These are phyloP conservation scores for Acanthochromis polyacanthus DNA, from an alignment of 2,113 vertebrate genomes.

Conservation along the genomic window DNA sequence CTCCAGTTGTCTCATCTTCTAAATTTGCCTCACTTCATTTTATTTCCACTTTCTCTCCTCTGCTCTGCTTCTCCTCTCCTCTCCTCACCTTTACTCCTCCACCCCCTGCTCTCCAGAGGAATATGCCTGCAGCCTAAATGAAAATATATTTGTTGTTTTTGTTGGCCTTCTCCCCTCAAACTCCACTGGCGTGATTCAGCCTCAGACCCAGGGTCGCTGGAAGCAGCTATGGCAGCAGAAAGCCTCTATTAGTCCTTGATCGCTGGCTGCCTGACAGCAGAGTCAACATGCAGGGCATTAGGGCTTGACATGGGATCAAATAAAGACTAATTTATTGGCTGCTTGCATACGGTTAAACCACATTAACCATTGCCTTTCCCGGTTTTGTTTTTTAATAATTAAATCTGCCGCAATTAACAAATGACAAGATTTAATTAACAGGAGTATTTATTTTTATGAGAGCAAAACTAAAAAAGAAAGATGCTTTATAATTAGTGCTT, in stretches of 20 bases:
- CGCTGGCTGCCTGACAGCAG: slow-evolving; percentile 77
- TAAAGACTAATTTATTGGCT: slow-evolving; percentile 81
- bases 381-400: slow-evolving; percentile 61
- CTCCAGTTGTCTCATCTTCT: slow-evolving; percentile 26
- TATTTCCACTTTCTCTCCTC: slow-evolving; percentile 30
- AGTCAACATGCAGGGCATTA: slow-evolving; percentile 77
- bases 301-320: slow-evolving; percentile 75
- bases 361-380: slow-evolving; percentile 67
- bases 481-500: neutral
- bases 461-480: neutral
- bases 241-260: slow-evolving; percentile 81
- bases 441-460: neutral
- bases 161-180: slow-evolving; percentile 69
- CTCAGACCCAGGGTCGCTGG: slow-evolving; percentile 68
- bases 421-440: slow-evolving; percentile 35
- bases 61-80: slow-evolving; percentile 44
- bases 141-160: slow-evolving; percentile 83
- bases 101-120: slow-evolving; percentile 58
- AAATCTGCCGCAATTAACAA: slow-evolving; percentile 42
- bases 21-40: slow-evolving; percentile 47
- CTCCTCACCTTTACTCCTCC: slow-evolving; percentile 55
- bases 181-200: slow-evolving; percentile 69
- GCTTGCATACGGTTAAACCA: slow-evolving; percentile 69
- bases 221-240: slow-evolving; percentile 72
- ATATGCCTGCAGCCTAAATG: slow-evolving; percentile 73